Evolutionary conservation across 30 jellyfish, hydroid and myxozoan species (phyloP).

Genomic region (Clytia hemisphaerica): DNA sequence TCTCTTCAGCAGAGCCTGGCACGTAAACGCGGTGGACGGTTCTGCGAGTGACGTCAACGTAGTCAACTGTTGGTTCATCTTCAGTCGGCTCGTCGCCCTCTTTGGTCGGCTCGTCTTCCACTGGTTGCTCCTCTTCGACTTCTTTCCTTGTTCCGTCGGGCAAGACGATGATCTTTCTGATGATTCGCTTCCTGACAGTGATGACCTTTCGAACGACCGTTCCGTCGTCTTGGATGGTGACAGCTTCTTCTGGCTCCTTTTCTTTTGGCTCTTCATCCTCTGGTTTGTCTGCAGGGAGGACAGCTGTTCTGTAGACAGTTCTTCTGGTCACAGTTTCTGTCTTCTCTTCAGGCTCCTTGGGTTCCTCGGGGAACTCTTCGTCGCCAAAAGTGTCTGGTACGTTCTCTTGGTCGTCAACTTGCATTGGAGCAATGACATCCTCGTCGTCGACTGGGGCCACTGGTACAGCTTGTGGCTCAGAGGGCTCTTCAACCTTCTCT

Average conservation of each 20-base stretch:
- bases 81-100: constrained; percentile 5
- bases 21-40: constrained; percentile 5
- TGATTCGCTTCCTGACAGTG: constrained; percentile 56
- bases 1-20: background rate
- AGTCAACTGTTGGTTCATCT: background rate
- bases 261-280: background rate
- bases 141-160: constrained; percentile 77
- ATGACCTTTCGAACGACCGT: constrained; percentile 39
- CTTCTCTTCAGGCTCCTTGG: constrained; percentile 25
- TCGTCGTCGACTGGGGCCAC: constrained; percentile 2
- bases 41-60: constrained; percentile 1
- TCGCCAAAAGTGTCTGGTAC: constrained; percentile 2
- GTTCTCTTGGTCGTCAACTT: background rate
- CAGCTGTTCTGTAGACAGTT: constrained; percentile 1
- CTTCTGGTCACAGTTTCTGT: background rate
- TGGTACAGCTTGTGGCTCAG: background rate
- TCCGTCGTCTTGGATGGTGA: constrained; percentile 29
- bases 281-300: background rate
- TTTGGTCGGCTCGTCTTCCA: constrained; percentile 20
- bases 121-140: constrained; percentile 68
- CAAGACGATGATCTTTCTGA: constrained; percentile 54
- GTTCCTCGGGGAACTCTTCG: background rate
- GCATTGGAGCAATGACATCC: constrained; percentile 15
- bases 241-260: constrained; percentile 3
- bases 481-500: constrained; percentile 23